phyloP scores from a whole-genome alignment of 2,888 invertebrate genomes.

The Oscheius sp. region DNA sequence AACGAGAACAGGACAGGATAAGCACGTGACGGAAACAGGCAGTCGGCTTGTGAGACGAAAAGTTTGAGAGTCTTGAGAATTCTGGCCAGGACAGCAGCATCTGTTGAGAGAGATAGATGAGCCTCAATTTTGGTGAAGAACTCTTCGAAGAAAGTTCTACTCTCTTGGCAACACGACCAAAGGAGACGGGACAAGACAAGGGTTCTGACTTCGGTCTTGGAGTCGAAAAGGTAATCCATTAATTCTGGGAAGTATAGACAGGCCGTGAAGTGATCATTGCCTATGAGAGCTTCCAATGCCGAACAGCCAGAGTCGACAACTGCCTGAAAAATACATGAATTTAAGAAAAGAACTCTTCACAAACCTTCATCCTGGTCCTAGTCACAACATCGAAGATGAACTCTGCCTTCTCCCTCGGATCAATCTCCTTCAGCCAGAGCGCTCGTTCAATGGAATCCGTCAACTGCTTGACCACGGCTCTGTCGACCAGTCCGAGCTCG shows the following conservation, averaged over 20 bases:
- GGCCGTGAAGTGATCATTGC: not conserved
- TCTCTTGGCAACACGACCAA: slow-evolving; percentile 25
- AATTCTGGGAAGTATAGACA: not conserved
- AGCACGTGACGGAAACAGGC: slow-evolving; percentile 20
- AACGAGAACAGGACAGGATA: slow-evolving; percentile 21
- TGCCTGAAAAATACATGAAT: slow-evolving; percentile 12
- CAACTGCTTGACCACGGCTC: slow-evolving; percentile 19
- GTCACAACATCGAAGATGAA: slow-evolving; percentile 21
- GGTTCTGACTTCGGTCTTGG: slow-evolving; percentile 23
- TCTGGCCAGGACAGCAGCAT: slow-evolving; percentile 12
- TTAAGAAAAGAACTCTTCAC: not conserved
- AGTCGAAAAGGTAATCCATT: slow-evolving; percentile 2
- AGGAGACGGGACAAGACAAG: slow-evolving; percentile 33
- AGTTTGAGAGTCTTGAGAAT: slow-evolving; percentile 33
- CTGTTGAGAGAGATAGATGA: not conserved
- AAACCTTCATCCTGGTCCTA: slow-evolving; percentile 32
- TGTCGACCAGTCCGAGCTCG: not conserved
- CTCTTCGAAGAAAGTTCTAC: not conserved
- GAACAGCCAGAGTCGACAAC: slow-evolving; percentile 37
- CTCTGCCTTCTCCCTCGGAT: not conserved
- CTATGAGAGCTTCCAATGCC: slow-evolving; percentile 18
- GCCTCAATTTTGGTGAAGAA: slow-evolving; percentile 2
- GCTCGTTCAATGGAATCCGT: slow-evolving; percentile 13
- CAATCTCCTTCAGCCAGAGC: not conserved
- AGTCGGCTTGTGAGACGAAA: slow-evolving; percentile 33